These are phyloP conservation scores for Neodiprion pinetum DNA, from an alignment of 1,140 invertebrate species.

Conservation along the genomic window DNA sequence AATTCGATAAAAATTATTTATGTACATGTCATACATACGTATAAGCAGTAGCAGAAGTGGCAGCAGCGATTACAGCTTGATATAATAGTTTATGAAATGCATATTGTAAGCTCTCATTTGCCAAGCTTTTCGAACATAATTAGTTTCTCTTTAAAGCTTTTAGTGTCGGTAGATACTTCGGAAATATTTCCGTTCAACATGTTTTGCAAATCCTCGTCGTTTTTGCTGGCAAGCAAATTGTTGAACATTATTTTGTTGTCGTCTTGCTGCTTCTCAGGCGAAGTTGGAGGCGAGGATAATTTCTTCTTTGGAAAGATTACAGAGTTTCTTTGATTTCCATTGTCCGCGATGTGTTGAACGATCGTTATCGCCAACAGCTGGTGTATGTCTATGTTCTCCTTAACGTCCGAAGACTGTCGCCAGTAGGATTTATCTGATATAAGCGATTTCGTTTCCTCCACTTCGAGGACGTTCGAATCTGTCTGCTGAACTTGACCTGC, in stretches of 20 bases:
- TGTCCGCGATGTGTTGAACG: constrained; percentile 51
- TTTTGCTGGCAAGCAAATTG: constrained; percentile 51
- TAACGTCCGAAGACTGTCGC: constrained; percentile 51
- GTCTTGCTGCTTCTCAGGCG: constrained; percentile 52
- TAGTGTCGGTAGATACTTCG: constrained; percentile 58
- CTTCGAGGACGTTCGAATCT: constrained; percentile 41
- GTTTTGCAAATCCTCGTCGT: constrained; percentile 57
- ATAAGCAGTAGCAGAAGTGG: neutral
- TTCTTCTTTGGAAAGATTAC: constrained; percentile 52
- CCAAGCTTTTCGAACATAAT: constrained; percentile 61
- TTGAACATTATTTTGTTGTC: constrained; percentile 52
- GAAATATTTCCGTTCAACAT: constrained; percentile 62
- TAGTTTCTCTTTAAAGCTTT: constrained; percentile 59
- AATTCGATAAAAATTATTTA: neutral
- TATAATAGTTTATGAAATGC: neutral
- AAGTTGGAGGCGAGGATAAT: constrained; percentile 47
- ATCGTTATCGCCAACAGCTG: constrained; percentile 53
- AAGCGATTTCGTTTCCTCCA: constrained; percentile 45
- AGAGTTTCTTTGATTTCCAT: constrained; percentile 52
- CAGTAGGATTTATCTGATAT: constrained; percentile 52
- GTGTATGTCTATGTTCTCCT: constrained; percentile 56
- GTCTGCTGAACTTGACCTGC: constrained; percentile 38
- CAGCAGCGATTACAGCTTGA: neutral
- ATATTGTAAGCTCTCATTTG: constrained; percentile 40
- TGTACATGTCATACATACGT: neutral